These are phyloP conservation scores for Bombus superbus DNA, from an alignment of 1,140 invertebrate species.

Conservation along the genomic window DNA sequence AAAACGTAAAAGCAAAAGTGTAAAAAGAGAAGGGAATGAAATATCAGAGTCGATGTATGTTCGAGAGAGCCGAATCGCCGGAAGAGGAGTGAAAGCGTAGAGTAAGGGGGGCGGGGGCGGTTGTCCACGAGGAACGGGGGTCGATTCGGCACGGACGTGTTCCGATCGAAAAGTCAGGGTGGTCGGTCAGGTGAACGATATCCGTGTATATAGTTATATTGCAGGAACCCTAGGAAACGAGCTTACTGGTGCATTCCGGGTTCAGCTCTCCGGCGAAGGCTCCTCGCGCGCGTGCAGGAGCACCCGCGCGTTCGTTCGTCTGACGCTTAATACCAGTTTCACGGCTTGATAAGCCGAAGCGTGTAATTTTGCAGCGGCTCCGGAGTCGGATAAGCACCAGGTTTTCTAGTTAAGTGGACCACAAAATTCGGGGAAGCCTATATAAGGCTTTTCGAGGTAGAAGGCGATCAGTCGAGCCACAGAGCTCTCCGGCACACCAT, in stretches of 20 bases:
- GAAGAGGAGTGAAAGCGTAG: background rate
- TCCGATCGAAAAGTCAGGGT: constrained; percentile 66
- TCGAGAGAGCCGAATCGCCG: background rate
- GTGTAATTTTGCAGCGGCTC: constrained; percentile 79
- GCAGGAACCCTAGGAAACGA: constrained; percentile 65
- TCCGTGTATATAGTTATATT: constrained; percentile 65
- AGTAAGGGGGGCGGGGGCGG: background rate
- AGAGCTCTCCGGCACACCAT: constrained; percentile 59
- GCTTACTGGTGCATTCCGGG: constrained; percentile 66
- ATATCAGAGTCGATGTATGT: background rate
- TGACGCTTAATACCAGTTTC: constrained; percentile 78
- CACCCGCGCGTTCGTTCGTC: constrained; percentile 69
- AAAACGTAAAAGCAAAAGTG: background rate
- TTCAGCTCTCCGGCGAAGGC: constrained; percentile 64
- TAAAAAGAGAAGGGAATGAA: background rate
- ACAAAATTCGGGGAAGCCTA: constrained; percentile 79
- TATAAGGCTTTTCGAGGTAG: constrained; percentile 76
- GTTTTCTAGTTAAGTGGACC: constrained; percentile 81
- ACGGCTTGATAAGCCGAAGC: constrained; percentile 79
- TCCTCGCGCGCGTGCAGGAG: constrained; percentile 69
- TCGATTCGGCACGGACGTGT: constrained; percentile 55
- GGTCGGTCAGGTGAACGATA: constrained; percentile 69
- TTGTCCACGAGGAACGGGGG: background rate
- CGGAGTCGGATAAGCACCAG: constrained; percentile 75
- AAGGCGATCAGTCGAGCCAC: constrained; percentile 74